These are phyloP conservation scores for Onychomys arenicola DNA, from an alignment of 2,797 vertebrate species.

Conservation along the genomic window DNA sequence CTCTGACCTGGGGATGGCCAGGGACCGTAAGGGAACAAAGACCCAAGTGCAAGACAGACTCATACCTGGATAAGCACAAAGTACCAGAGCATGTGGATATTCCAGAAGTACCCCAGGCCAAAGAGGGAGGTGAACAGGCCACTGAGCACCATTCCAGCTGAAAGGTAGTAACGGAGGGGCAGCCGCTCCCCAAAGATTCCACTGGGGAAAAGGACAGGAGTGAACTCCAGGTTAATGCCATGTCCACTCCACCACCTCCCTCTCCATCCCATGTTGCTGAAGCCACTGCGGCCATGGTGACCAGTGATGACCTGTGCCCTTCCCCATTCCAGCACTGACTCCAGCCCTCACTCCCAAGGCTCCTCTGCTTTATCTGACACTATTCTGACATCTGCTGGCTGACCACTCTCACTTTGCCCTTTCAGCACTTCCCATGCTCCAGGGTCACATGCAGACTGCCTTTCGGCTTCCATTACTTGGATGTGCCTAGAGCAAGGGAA, in stretches of 20 bases:
- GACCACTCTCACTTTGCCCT: background rate
- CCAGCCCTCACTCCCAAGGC: background rate
- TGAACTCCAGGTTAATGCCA: background rate
- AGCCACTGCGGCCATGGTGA: background rate
- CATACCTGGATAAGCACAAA: constrained; percentile 95
- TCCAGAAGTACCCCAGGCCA: constrained; percentile 95
- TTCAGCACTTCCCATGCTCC: background rate
- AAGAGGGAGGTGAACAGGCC: constrained; percentile 95
- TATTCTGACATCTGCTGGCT: rapidly evolving
- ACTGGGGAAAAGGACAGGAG: constrained; percentile 83
- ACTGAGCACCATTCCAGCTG: constrained; percentile 94
- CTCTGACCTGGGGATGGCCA: background rate
- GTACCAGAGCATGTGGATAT: constrained; percentile 95
- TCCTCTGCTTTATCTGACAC: background rate
- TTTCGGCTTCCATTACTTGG: background rate
- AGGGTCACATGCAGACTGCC: background rate
- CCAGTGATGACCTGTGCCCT: background rate
- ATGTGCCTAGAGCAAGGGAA: background rate
- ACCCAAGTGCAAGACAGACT: rapidly evolving
- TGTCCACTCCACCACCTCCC: rapidly evolving
- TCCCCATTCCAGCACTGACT: background rate
- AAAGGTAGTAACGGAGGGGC: constrained; percentile 96
- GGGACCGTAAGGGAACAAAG: background rate
- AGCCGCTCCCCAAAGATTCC: constrained; percentile 98
- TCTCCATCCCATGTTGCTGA: rapidly evolving